A percentile compares a stretch with the other conserved stretches of the same genome.
phyloP scores from a whole-genome alignment of 2,113 vertebrate species.

The Ailurus styani region DNA sequence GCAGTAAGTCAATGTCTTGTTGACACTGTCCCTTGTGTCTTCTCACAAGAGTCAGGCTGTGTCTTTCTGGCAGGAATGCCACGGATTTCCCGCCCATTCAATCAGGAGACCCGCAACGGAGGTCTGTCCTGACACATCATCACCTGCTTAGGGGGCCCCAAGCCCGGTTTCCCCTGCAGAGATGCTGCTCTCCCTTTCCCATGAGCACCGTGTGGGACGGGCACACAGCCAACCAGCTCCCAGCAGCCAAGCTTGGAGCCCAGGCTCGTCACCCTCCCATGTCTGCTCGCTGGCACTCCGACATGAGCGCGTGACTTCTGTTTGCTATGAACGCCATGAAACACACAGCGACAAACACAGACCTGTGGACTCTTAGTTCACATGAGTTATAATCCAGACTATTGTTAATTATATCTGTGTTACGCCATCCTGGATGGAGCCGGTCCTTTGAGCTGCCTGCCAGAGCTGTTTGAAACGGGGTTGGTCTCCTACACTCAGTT shows the following conservation, averaged over 20 bases:
- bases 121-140: neutral
- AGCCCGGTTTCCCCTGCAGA: neutral
- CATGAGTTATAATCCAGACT: neutral
- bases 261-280: neutral
- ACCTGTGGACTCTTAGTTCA: neutral
- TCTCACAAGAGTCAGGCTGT: neutral
- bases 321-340: neutral
- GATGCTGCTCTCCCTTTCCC: neutral
- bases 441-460: neutral
- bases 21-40: neutral
- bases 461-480: neutral
- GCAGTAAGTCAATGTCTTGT: neutral
- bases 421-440: neutral
- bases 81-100: neutral
- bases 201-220: neutral
- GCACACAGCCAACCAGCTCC: neutral
- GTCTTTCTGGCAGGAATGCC: neutral
- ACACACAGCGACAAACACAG: neutral
- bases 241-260: too few species aligned
- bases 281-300: neutral
- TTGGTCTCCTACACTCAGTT: neutral
- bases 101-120: neutral
- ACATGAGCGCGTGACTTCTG: neutral
- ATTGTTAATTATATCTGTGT: neutral
- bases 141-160: neutral